Evolutionary conservation across 2,888 invertebrate species (phyloP).

Genomic region (Camponotus fellah): DNA sequence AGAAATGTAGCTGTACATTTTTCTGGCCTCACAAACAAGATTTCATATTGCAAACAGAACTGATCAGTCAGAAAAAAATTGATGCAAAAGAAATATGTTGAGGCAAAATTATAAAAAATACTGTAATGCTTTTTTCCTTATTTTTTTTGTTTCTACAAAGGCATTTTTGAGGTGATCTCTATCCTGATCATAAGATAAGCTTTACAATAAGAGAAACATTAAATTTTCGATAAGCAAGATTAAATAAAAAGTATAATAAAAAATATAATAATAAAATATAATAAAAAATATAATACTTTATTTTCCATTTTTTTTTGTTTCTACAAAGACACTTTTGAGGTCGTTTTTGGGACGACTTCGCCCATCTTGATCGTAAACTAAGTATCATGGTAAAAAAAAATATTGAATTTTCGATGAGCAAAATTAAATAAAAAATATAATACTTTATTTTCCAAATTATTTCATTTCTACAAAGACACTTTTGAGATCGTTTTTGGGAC

Average conservation of each 20-base stretch:
- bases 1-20: constrained; percentile 29
- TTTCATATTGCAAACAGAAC: constrained; percentile 22
- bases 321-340: not conserved
- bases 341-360: not conserved
- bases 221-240: not conserved
- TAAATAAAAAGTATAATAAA: not conserved
- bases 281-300: not conserved
- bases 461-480: not conserved
- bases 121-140: not conserved
- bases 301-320: not conserved
- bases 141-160: not conserved
- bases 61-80: not conserved
- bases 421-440: constrained; percentile 1
- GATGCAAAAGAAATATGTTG: too few relatives aligned
- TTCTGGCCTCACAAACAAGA: not conserved
- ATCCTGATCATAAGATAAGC: not conserved
- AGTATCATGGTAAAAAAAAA: not conserved
- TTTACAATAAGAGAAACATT: not conserved
- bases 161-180: not conserved
- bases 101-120: not conserved
- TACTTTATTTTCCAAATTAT: not conserved
- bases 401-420: not conserved
- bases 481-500: not conserved
- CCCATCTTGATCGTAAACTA: too few relatives aligned
- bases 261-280: too few relatives aligned